Conservation (phyloP, 1,140 invertebrate genomes). For the Euborellia annulipes region DNA sequence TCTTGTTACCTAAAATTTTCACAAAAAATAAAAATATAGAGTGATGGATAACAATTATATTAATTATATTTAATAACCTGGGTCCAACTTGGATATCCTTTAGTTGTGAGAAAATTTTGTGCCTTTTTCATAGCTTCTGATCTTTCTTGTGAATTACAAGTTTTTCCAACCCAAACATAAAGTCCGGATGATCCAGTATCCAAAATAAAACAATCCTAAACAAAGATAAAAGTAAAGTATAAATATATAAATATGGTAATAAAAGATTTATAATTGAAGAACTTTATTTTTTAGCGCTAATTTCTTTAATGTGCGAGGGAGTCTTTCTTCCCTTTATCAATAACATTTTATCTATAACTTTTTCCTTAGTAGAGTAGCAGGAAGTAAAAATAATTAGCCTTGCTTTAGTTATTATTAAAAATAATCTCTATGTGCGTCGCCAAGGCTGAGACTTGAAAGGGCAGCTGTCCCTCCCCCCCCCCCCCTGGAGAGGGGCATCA, state of each 20-base stretch:
- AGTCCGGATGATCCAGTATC: conserved; percentile 66
- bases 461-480: no score
- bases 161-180: conserved; percentile 74
- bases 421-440: no score
- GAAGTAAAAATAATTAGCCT: no score
- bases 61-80: conserved; percentile 29
- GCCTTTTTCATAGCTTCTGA: conserved; percentile 59
- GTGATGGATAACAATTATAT: not conserved
- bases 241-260: no score
- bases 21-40: not conserved
- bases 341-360: no score
- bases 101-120: conserved; percentile 47
- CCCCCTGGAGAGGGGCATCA: no score
- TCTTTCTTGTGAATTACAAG: conserved; percentile 59
- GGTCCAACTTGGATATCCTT: conserved; percentile 67
- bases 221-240: no score
- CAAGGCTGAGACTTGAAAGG: no score
- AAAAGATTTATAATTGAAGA: no score
- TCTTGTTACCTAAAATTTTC: conserved; percentile 29
- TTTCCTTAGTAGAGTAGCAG: no score
- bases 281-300: conserved; percentile 3
- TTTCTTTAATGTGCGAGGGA: conserved; percentile 1
- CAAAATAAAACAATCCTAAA: conserved; percentile 66
- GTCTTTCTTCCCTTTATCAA: no score
- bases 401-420: no score